A percentile compares a stretch with the other conserved stretches of the same genome.
phyloP scores from a whole-genome alignment of 1,140 invertebrate species.

The Drosophila santomea region DNA sequence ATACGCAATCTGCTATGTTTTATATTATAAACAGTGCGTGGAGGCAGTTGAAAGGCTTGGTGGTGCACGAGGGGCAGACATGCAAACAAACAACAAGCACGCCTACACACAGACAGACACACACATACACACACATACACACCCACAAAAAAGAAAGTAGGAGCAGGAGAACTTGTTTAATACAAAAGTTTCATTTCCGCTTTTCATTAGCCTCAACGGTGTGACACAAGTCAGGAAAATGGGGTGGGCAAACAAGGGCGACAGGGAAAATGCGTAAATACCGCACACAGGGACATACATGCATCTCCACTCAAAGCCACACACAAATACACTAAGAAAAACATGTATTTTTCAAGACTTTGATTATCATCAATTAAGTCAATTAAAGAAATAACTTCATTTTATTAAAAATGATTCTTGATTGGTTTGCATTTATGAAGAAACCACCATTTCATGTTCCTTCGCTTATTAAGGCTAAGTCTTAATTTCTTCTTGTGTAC shows the following conservation, averaged over 20 bases:
- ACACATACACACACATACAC: not conserved
- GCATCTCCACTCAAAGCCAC: slow-evolving; percentile 16
- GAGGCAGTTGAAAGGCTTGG: slow-evolving; percentile 53
- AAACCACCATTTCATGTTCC: no score
- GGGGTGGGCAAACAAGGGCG: not conserved
- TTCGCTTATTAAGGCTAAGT: not conserved
- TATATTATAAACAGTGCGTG: slow-evolving; percentile 66
- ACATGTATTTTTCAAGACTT: not conserved
- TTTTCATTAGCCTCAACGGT: slow-evolving; percentile 81
- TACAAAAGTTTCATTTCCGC: slow-evolving; percentile 83
- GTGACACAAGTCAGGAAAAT: slow-evolving; percentile 66
- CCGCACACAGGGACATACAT: slow-evolving; percentile 58
- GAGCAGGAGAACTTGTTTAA: slow-evolving; percentile 61
- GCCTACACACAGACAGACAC: slow-evolving; percentile 34
- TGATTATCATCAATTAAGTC: not conserved
- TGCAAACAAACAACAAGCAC: slow-evolving; percentile 71
- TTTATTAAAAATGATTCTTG: no score
- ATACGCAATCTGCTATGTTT: slow-evolving; percentile 74
- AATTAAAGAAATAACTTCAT: not conserved
- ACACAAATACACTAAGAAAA: slow-evolving; percentile 25
- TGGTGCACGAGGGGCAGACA: slow-evolving; percentile 35
- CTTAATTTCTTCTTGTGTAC: slow-evolving; percentile 11
- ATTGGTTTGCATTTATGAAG: no score
- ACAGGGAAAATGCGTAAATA: slow-evolving; percentile 74
- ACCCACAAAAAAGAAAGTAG: not conserved